phyloP scores from a whole-genome alignment of 2,797 vertebrate genomes.

The Syncerus caffer region DNA sequence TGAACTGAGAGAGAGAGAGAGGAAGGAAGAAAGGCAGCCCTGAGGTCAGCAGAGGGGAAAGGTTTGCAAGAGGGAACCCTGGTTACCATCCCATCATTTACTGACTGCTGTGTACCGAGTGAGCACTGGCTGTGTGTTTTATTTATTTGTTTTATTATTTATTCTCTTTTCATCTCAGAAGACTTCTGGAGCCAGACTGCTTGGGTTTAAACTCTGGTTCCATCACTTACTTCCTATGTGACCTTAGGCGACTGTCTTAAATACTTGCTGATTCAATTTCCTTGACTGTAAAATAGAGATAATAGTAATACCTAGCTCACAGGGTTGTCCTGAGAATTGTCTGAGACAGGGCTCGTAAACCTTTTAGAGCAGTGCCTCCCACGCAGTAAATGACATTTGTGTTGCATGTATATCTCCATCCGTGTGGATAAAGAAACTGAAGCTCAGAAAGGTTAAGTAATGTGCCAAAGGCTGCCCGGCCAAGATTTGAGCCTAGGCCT shows the following conservation, averaged over 20 bases:
- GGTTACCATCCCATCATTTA: not conserved
- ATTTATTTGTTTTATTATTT: not conserved
- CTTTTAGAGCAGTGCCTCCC: not conserved
- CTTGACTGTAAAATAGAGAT: not conserved
- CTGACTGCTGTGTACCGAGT: not conserved
- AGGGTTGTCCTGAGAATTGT: not conserved
- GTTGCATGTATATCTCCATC: not conserved
- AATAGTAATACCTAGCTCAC: not conserved
- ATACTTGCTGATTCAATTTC: not conserved
- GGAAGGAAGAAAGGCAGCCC: not conserved
- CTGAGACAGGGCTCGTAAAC: not conserved
- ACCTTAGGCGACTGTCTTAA: not conserved
- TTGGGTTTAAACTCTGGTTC: not conserved
- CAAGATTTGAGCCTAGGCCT: not conserved
- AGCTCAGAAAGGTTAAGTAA: not conserved
- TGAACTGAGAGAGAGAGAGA: constrained; percentile 10
- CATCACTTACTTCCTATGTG: not conserved
- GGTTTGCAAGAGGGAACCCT: not conserved
- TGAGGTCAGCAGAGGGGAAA: not conserved
- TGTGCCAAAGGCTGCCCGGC: not conserved
- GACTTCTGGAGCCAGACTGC: not conserved
- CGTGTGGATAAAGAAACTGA: not conserved
- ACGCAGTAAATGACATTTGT: not conserved
- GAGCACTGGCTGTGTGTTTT: accelerated
- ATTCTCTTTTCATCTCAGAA: not conserved